These are phyloP conservation scores for Dromiciops gliroides DNA, from an alignment of 2,113 vertebrate genomes.

Conservation along the genomic window DNA sequence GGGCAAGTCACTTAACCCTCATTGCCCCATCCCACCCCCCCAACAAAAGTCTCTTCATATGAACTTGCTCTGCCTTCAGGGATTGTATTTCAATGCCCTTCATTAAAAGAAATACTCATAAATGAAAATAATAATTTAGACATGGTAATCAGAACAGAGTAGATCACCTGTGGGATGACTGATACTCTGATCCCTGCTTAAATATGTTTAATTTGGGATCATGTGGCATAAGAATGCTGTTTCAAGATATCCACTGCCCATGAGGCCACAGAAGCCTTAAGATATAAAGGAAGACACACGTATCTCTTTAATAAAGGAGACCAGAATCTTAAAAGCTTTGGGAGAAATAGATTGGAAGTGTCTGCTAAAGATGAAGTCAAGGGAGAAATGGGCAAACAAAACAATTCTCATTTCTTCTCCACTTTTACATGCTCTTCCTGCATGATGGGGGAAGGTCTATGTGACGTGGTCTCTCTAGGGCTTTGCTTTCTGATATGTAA, in stretches of 20 bases:
- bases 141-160: neutral
- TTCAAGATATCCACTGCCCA: neutral
- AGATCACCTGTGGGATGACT: neutral
- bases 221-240: neutral
- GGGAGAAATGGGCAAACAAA: neutral
- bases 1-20: too few species aligned
- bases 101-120: neutral
- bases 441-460: neutral
- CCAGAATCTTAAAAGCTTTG: neutral
- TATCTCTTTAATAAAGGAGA: neutral
- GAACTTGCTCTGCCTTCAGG: neutral
- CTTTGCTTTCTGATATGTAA: neutral
- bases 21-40: too few species aligned
- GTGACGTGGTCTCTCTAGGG: neutral
- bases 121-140: neutral
- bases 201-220: neutral
- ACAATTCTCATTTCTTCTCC: neutral
- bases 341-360: neutral
- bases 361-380: neutral
- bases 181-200: neutral
- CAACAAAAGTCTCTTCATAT: neutral
- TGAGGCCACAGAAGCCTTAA: neutral
- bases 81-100: neutral
- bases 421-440: neutral
- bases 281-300: neutral